Base-by-base conservation (phyloP, 2,888 invertebrate species). In the Gasteruption jaculator region DNA sequence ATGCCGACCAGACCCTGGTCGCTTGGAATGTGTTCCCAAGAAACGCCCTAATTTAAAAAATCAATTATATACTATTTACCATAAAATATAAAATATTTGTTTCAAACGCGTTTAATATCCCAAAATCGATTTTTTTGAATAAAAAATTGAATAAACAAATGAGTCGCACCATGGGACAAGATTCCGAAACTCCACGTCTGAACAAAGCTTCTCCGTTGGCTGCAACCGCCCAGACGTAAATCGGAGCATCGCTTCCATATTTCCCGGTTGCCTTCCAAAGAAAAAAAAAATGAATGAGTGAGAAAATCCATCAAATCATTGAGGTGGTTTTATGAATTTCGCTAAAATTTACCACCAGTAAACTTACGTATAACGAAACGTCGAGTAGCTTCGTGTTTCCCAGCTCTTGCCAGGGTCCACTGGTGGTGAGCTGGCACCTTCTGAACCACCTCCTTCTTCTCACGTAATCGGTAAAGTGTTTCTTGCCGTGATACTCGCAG, bases 401-500 rank as follows among this genome's bases (percentile, higher is more conserved):
- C 24, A 90, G 75, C 56, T 89, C 84, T 54, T 83, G 76, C 93
- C 93, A 94, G 0, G 94, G 93, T 0, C 93, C 93, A 51, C 82
- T 84, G 5, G 87, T 88, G 12, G 82, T 80, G 24, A 92, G 75
- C 47, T 86, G 84, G 58, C 91, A 91, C 60, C 86, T 82, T 54
- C 91, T 79, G 59, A 82, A 82, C 91, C 91, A 92, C 37, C 90
- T 75, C 29, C 91, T 75, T 10, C 91, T 77, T 16, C 93, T 77
- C 0, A 92, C 92, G 61, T 90, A 91, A 71, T 93, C 93, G 0
- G 91, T 91, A 51, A 92, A 85, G 51, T 86, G 79, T 71, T 91
- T 91, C 56, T 84, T 81, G 0, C 85, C 84, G 62, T 91, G 92
- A 69, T 90, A 93, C 7, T 83, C 81, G 2, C 88, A 82, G 1